Evolutionary conservation across 2,113 vertebrate genomes (phyloP).

Genomic region (Desmodus rotundus): DNA sequence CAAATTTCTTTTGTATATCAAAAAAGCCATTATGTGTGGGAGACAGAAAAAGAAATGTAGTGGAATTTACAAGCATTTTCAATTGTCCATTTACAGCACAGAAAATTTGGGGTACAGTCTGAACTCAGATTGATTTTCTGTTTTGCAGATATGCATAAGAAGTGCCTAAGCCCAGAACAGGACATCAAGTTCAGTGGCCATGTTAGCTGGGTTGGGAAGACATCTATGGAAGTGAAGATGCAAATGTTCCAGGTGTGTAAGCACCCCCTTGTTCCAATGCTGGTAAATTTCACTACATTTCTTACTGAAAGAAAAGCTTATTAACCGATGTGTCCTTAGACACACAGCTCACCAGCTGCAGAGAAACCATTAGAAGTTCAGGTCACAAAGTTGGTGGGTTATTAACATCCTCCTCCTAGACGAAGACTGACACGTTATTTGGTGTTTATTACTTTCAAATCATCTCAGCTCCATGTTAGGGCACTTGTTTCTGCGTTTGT

Average conservation of each 20-base stretch:
- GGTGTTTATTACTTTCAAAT: constrained; percentile 12
- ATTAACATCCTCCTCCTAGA: neutral
- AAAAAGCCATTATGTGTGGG: constrained; percentile 30
- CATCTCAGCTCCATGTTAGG: neutral
- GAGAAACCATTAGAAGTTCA: neutral
- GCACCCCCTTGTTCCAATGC: neutral
- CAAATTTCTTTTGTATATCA: neutral
- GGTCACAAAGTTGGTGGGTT: neutral
- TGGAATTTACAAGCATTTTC: constrained; percentile 27
- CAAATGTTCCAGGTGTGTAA: constrained; percentile 91
- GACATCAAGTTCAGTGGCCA: constrained; percentile 97
- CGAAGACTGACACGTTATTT: neutral
- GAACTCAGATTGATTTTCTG: neutral
- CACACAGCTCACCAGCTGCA: neutral
- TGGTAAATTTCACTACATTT: neutral
- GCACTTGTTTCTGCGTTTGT: neutral
- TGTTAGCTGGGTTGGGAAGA: constrained; percentile 95
- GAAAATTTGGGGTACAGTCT: neutral
- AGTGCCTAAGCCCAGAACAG: constrained; percentile 89
- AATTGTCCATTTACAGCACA: neutral
- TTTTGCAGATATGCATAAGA: constrained; percentile 89
- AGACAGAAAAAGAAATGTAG: constrained; percentile 4
- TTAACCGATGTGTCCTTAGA: neutral
- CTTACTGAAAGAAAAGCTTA: neutral
- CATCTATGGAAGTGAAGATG: constrained; percentile 98